phyloP scores from a whole-genome alignment of 2,113 vertebrate species.

The Apodemus sylvaticus region DNA sequence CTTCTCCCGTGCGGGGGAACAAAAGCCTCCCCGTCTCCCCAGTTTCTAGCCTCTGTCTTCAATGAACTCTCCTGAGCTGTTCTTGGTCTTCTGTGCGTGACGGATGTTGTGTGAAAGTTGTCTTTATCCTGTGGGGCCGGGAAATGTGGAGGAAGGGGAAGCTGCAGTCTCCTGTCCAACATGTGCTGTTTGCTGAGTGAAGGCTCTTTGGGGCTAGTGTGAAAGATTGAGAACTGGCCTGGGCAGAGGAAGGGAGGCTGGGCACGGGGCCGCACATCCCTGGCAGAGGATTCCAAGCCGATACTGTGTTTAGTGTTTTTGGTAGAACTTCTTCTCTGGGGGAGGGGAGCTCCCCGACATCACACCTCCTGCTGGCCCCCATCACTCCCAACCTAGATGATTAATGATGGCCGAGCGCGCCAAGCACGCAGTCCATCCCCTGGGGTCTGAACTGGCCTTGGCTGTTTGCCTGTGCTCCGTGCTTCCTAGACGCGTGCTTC shows the following conservation, averaged over 20 bases:
- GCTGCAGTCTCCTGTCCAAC: background rate
- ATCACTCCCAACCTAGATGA: background rate
- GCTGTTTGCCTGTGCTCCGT: background rate
- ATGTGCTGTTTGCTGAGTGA: background rate
- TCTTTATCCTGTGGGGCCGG: background rate
- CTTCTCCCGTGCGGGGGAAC: background rate
- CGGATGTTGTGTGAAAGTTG: background rate
- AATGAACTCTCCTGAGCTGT: fast-evolving
- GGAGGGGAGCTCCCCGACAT: background rate
- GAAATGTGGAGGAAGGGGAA: background rate
- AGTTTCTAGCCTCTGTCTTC: background rate
- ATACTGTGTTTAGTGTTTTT: background rate
- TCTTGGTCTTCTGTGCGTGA: background rate
- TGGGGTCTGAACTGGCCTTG: background rate
- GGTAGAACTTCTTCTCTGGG: background rate
- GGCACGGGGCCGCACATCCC: background rate
- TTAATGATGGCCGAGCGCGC: background rate
- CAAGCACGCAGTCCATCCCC: background rate
- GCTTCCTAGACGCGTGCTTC: background rate
- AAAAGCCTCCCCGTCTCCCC: no score
- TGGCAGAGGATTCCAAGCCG: background rate
- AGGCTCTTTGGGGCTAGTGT: background rate
- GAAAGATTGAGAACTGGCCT: background rate
- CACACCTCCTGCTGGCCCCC: background rate
- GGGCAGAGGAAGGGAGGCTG: background rate